Percentiles rank a stretch among this genome's conserved stretches.
Evolutionary conservation across 2,113 vertebrate genomes (phyloP).

Genomic region (Lamprotornis superbus): DNA sequence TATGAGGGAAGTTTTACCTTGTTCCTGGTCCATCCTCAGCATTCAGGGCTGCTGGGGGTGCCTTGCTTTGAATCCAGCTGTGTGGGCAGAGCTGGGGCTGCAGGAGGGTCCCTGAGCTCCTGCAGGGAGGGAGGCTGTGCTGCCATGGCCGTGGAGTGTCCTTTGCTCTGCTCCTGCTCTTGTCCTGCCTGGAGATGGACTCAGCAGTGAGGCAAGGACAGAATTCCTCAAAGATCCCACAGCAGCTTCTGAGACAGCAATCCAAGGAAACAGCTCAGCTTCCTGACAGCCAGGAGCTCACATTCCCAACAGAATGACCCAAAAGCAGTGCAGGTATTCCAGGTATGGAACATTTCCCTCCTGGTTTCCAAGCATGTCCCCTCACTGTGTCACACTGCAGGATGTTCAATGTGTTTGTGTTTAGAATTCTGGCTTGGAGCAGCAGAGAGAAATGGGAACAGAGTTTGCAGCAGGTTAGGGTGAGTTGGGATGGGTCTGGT

Average conservation of each 20-base stretch:
- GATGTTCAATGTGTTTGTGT: background rate
- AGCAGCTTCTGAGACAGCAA: background rate
- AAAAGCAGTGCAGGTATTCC: background rate
- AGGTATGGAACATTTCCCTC: background rate
- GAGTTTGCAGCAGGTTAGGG: background rate
- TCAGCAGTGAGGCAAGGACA: background rate
- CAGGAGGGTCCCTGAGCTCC: background rate
- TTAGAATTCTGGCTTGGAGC: background rate
- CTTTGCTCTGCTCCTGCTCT: background rate
- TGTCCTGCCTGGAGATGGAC: background rate
- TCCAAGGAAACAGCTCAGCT: background rate
- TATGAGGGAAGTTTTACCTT: background rate
- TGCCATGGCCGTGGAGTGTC: background rate
- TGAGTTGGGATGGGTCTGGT: background rate
- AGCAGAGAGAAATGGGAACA: background rate
- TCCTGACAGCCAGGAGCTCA: background rate
- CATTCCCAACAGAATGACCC: background rate
- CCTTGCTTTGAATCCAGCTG: accelerated
- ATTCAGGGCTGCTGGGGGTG: background rate
- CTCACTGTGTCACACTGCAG: background rate
- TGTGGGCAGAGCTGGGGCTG: background rate
- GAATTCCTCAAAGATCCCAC: background rate
- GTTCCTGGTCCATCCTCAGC: background rate
- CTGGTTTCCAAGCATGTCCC: background rate
- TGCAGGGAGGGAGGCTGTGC: background rate